Percentiles rank a stretch among this genome's conserved stretches.
Evolutionary conservation across 2,113 vertebrate genomes (phyloP).

Genomic region (Nothobranchius kuhntae): DNA sequence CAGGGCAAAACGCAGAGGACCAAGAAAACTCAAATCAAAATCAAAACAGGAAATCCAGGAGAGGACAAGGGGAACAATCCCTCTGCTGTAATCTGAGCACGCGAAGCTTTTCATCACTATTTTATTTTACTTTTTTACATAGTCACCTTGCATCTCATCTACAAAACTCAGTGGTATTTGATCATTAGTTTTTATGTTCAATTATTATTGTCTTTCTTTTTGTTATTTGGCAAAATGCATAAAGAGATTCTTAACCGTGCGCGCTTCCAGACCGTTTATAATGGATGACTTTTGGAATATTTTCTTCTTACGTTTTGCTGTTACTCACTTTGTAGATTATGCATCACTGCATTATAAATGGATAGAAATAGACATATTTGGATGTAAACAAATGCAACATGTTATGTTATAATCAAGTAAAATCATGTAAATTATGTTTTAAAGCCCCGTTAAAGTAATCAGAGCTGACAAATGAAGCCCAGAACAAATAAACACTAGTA

Average conservation of each 20-base stretch:
- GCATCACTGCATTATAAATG: neutral
- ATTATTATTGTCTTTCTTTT: conserved; percentile 9
- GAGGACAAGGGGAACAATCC: conserved; percentile 63
- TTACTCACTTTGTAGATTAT: conserved; percentile 32
- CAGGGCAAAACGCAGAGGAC: conserved; percentile 78
- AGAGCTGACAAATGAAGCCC: too few relatives aligned
- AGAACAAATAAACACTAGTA: neutral
- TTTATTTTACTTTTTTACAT: conserved; percentile 23
- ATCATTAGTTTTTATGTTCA: conserved; percentile 27
- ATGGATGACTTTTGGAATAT: conserved; percentile 1
- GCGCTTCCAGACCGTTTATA: conserved; percentile 23
- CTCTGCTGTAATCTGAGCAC: conserved; percentile 63
- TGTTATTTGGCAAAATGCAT: conserved; percentile 41
- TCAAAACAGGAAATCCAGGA: conserved; percentile 34
- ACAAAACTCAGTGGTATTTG: conserved; percentile 24
- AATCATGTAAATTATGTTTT: neutral
- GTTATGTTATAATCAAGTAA: neutral
- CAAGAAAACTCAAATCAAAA: neutral
- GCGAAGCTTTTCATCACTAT: conserved; percentile 36
- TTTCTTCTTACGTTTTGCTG: conserved; percentile 44
- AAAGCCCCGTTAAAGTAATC: too few relatives aligned
- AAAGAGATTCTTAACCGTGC: conserved; percentile 37
- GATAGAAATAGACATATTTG: neutral
- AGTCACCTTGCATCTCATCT: conserved; percentile 33
- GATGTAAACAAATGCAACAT: conserved; percentile 7